These are phyloP conservation scores for Electrophaes corylata DNA, from an alignment of 2,888 invertebrate genomes.

Conservation along the genomic window DNA sequence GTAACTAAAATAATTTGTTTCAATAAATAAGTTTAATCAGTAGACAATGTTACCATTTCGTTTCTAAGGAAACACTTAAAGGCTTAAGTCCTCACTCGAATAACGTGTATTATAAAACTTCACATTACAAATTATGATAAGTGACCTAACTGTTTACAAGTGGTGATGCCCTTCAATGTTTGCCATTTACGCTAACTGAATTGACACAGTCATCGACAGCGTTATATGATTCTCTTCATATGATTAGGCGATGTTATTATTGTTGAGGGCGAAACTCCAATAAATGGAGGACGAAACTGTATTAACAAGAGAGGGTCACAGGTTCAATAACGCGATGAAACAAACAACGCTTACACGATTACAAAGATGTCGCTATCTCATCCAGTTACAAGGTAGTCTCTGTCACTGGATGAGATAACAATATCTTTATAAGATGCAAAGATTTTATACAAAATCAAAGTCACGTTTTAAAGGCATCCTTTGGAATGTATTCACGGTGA, in stretches of 20 bases:
- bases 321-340: conserved; percentile 16
- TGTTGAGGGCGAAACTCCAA: conserved; percentile 27
- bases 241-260: conserved; percentile 36
- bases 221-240: conserved; percentile 39
- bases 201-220: conserved; percentile 43
- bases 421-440: too few species aligned
- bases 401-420: background rate
- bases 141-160: conserved; percentile 9
- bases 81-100: too few species aligned
- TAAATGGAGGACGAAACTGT: conserved; percentile 31
- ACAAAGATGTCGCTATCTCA: too few species aligned
- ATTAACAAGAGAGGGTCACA: conserved; percentile 18
- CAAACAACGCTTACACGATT: conserved; percentile 19
- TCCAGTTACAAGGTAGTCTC: background rate
- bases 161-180: conserved; percentile 39
- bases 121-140: background rate
- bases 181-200: conserved; percentile 49
- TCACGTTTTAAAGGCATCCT: too few species aligned
- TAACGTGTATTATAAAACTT: background rate
- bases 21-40: too few species aligned
- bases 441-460: too few species aligned
- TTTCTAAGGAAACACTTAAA: too few species aligned
- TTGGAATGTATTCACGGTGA: too few species aligned
- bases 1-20: too few species aligned
- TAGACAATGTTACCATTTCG: too few species aligned